Evolutionary conservation across 1,140 invertebrate species (phyloP), one percentile per base, ranked within the genome.

Genomic region (Triops cancriformis): DNA sequence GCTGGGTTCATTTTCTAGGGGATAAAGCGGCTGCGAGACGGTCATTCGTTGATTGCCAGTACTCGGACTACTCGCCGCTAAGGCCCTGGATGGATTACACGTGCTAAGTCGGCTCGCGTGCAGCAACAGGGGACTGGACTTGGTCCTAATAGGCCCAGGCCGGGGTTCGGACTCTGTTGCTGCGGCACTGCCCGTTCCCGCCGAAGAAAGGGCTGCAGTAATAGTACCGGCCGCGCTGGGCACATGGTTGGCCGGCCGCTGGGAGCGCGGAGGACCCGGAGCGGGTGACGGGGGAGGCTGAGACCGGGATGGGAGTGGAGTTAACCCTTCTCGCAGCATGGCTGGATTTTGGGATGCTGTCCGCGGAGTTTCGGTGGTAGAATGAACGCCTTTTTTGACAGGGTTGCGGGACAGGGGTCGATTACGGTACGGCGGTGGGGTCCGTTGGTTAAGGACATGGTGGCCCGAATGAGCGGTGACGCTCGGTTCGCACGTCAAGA

Each of bases 101-200:
- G 51, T 64, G 51, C 51, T 64, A 64, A 64, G 51, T 64, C 51
- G 51, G 14, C 51, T 37, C 31, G 31, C 9, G 51, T 64, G 51
- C 18, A 64, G 51, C 51, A 64, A 64, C 51, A 64, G 51, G 51
- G 51, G 51, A 64, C 10, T 64, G 51, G 51, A 64, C 51, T 64
- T 64, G 51, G 51, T 64, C 51, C 51, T 64, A 23, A n/a, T 64
- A 23, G 51, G 51, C 23, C 51, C n/a, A 23, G 51, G 18, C 14
- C 51, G 51, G 6, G 14, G 51, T 5, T 64, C 18, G 23, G 0
- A 23, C 18, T 14, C 51, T 18, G 23, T 23, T 64, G 14, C 51
- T 0, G 51, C 51, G 31, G 31, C 31, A 37, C 31, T 37, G 31
- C 31, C 7, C 31, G 7, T 37, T 2, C 2, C 31, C 31, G 31